Evolutionary conservation across 2,888 invertebrate genomes (phyloP), one percentile per base, ranked within the genome.

Genomic region (Erpobdella octoculata): DNA sequence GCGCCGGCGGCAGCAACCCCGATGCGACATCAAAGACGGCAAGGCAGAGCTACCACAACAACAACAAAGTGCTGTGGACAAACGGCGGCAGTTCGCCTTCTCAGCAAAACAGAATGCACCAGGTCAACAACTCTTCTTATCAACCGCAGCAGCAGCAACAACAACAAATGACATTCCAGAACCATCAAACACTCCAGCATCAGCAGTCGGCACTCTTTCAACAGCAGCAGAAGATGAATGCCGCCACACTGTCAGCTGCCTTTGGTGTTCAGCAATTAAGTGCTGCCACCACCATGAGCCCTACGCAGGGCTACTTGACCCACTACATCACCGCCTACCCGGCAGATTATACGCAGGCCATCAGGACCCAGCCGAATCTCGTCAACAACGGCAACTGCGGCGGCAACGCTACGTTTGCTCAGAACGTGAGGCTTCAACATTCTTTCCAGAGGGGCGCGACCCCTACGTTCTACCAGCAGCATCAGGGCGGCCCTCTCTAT

Each of bases 131-230:
- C 28, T 6, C 53, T 25, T 21, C 28, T 53, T 35, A 28, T n/a
- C 62, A 62, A 62, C 28, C n/a, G n/a, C 62, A 62, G 3, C 62
- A 62, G 33, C 62, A 62, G 33, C 62, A 62, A 35, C 31, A 62
- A 9, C 62, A 62, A 33, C 62, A 62, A 1, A 28, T 33, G n/a
- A 53, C 53, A 53, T 53, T 53, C 53, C 62, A 62, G 4, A 62
- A 35, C 31, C 21, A 62, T 31, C 62, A 62, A 31, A 1, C 28
- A 62, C 28, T 28, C 21, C 62, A 62, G 18, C 62, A 33, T 33
- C 62, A 62, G 35, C 35, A 28, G 62, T 35, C 28, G 9, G 33
- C n/a, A 28, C 62, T 33, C 8, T 28, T 25, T 5, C 53, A 53
- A 12, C 46, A 46, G 46, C 53, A 53, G 8, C 53, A 53, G 18